These are phyloP conservation scores for Drosophila robusta DNA, from an alignment of 2,888 invertebrate species.

Conservation along the genomic window DNA sequence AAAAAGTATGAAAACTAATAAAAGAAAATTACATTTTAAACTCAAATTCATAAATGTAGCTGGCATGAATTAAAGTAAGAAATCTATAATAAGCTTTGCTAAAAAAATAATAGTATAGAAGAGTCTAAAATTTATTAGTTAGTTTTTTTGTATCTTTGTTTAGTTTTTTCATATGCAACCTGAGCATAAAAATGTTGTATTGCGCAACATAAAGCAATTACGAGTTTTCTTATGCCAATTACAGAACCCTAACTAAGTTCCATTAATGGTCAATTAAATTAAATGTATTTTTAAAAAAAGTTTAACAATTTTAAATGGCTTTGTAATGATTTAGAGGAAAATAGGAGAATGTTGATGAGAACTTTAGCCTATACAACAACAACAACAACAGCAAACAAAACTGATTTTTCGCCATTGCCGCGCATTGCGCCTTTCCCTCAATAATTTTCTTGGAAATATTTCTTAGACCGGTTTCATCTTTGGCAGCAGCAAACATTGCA, in stretches of 20 bases:
- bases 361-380: constrained; percentile 38
- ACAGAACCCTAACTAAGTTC: constrained; percentile 10
- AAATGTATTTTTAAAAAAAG: constrained; percentile 24
- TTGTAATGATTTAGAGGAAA: constrained; percentile 39
- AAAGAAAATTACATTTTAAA: too few relatives aligned
- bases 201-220: background rate
- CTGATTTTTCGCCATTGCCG: constrained; percentile 47
- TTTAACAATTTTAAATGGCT: constrained; percentile 35
- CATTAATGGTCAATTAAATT: constrained; percentile 19
- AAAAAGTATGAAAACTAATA: background rate
- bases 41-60: too few relatives aligned
- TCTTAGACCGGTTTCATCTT: constrained; percentile 76
- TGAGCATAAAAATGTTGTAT: background rate
- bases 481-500: constrained; percentile 49
- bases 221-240: background rate
- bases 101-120: too few relatives aligned
- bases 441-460: constrained; percentile 82
- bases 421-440: constrained; percentile 80
- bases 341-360: constrained; percentile 58
- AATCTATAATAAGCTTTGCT: too few relatives aligned
- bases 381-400: constrained; percentile 44
- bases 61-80: too few relatives aligned
- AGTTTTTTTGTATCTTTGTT: too few relatives aligned
- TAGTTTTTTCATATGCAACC: background rate
- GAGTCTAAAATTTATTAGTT: too few relatives aligned